Base-by-base conservation (phyloP, 2,113 vertebrate genomes). In the Indri indri region DNA sequence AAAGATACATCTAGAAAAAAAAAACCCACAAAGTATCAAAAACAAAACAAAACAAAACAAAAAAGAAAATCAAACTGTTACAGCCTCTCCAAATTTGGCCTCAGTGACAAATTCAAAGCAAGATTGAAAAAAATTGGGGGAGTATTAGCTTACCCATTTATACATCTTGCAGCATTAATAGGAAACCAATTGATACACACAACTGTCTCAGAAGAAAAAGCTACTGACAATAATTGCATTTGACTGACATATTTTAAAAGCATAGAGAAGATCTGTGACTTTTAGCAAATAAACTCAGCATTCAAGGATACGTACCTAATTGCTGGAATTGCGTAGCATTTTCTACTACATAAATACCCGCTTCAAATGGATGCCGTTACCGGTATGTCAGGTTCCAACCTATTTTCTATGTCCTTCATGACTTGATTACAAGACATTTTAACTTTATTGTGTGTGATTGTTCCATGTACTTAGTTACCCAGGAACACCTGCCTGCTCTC, bases 181-280 rank as follows among this genome's bases (percentile, higher is more conserved):
- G 90, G 88, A 71, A 42, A 71, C 80, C 57, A 90, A 66, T 52
- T 82, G 76, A 77, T 96, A 66, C 5, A 57, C 22, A 95, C 22
- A 80, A 37, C 8, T 95, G 27, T 94, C 45, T 85, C 65, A 66
- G 71, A 80, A 97, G 70, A 80, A 95, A 93, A 86, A 82, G 22
- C 27, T n/a, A 27, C 45, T 52, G 65, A 84, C 63, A 80, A 74
- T 83, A 94, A 94, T 92, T 96, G 50, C 76, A 81, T 96, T 97
- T 88, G 82, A 88, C 17, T 91, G 57, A 61, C 32, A 84, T 83
- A 37, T 71, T 92, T 95, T 84, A 63, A 91, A 95, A 95, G 32
- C 40, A 85, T 16, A 40, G 34, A 81, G 68, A 80, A 12, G 66
- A 87, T 83, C 66, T 93, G 37, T 85, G 42, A 66, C 50, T 96